Evolutionary conservation across 2,888 invertebrate genomes (phyloP), one percentile per base, ranked within the genome.

Genomic region (Temnothorax unifasciatus): DNA sequence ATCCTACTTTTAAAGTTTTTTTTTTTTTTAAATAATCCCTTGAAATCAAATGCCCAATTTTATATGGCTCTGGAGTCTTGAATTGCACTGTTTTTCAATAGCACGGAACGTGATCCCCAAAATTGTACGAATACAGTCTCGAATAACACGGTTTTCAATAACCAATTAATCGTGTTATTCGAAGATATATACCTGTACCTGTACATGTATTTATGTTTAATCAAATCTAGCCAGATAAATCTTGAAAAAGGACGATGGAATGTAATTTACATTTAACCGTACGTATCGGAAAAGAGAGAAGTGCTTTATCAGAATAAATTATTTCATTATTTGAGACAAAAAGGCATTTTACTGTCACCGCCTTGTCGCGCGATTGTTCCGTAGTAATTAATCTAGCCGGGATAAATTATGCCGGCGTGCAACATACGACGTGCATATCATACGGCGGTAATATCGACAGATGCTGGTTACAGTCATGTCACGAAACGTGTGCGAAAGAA

Each of bases 401-500:
- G 52, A 82, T 68, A 74, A 57, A 57, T 84, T 59, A 73, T 81
- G 38, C 59, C 47, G 47, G 38, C 41, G 41, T 15, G 74, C 44
- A 52, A 61, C 57, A 54, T 44, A 44, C 54, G 73, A 38, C 25
- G 64, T 29, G 68, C 63, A 61, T 79, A 75, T 73, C 79, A 85
- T 68, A 83, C 63, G 41, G 68, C 41, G 25, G 64, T 84, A 88
- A 79, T 84, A 86, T 83, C 83, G 63, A 86, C 84, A 74, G 81
- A 73, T 79, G 66, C 76, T 59, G 69, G 88, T 50, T 77, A 86
- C 73, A 88, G 85, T 85, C 87, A 57, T 41, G 85, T 89, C 83
- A 75, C 85, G 82, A 47, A 77, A 71, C 64, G 59, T 52, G 75
- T 64, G 82, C 69, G 54, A 61, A 54, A 68, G 74, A 69, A 83